Evolutionary conservation across 2,888 invertebrate genomes (phyloP).

Genomic region (Polydrusus cervinus): DNA sequence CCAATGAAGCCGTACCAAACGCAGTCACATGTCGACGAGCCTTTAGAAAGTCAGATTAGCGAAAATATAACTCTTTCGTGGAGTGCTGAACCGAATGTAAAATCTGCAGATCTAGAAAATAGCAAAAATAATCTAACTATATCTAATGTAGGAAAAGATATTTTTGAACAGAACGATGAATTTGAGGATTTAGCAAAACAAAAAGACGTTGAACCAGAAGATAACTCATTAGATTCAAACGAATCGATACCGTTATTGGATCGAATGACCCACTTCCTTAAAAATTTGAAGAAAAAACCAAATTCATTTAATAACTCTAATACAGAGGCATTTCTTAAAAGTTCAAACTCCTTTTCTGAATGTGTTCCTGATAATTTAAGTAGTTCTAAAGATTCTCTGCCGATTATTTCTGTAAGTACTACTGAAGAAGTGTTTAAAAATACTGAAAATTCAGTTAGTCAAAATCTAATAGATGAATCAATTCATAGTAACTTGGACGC

Average conservation of each 20-base stretch:
- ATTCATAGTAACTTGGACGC: neutral
- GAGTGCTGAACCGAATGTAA: neutral
- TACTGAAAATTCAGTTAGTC: neutral
- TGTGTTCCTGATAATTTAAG: slow-evolving; percentile 6
- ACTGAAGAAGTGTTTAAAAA: slow-evolving; percentile 12
- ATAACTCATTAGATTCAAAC: slow-evolving; percentile 11
- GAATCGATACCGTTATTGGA: slow-evolving; percentile 26
- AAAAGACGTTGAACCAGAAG: neutral
- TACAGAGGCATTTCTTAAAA: neutral
- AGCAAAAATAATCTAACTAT: neutral
- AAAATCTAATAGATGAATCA: slow-evolving; percentile 5
- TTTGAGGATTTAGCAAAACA: neutral
- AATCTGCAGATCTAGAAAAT: neutral
- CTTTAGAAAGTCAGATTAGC: neutral
- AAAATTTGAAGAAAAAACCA: neutral
- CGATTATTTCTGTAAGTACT: neutral
- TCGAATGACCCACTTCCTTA: slow-evolving; percentile 6
- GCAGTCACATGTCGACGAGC: neutral
- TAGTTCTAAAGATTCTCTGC: slow-evolving; percentile 19
- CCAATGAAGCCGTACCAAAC: neutral
- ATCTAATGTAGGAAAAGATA: neutral
- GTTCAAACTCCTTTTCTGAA: neutral
- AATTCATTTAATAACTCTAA: neutral
- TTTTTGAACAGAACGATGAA: neutral
- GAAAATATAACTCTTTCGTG: slow-evolving; percentile 6